Percentiles rank a stretch among this genome's conserved stretches.
Evolutionary conservation across 2,797 vertebrate species (phyloP).

Genomic region (Pangasius larnaudii): DNA sequence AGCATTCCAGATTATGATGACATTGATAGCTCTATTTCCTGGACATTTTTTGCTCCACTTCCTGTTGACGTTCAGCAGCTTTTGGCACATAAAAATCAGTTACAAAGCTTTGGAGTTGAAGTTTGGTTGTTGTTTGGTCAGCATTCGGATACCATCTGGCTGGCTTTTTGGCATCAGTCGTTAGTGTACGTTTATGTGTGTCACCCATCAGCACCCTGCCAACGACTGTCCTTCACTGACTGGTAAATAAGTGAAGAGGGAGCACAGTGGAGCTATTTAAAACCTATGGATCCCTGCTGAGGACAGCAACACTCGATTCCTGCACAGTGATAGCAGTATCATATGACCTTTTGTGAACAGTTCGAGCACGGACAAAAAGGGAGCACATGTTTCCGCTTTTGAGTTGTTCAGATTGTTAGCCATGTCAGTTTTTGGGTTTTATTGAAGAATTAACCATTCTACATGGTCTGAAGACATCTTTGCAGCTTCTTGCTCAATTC

Average conservation of each 20-base stretch:
- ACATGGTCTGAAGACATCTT: background rate
- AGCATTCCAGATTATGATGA: background rate
- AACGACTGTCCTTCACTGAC: slow-evolving; percentile 14
- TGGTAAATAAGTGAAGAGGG: slow-evolving; percentile 21
- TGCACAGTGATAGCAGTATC: background rate
- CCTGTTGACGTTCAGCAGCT: background rate
- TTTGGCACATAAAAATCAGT: background rate
- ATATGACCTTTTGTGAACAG: slow-evolving; percentile 8
- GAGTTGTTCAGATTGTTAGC: background rate
- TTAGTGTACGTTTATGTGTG: background rate
- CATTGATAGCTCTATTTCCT: background rate
- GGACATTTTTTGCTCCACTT: background rate
- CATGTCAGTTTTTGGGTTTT: too few relatives aligned
- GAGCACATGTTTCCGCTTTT: background rate
- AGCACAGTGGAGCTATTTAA: background rate
- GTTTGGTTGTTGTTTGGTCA: background rate
- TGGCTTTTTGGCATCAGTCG: slow-evolving; percentile 3
- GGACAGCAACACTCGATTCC: background rate
- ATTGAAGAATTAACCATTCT: background rate
- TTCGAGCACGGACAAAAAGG: slow-evolving; percentile 12
- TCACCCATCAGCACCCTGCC: slow-evolving; percentile 8
- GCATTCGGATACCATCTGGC: slow-evolving; percentile 51
- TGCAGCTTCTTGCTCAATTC: background rate
- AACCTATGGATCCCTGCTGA: slow-evolving; percentile 11
- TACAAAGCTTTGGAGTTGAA: background rate